Evolutionary conservation across 1,140 invertebrate species (phyloP).

Genomic region (Drosophila murphyi): DNA sequence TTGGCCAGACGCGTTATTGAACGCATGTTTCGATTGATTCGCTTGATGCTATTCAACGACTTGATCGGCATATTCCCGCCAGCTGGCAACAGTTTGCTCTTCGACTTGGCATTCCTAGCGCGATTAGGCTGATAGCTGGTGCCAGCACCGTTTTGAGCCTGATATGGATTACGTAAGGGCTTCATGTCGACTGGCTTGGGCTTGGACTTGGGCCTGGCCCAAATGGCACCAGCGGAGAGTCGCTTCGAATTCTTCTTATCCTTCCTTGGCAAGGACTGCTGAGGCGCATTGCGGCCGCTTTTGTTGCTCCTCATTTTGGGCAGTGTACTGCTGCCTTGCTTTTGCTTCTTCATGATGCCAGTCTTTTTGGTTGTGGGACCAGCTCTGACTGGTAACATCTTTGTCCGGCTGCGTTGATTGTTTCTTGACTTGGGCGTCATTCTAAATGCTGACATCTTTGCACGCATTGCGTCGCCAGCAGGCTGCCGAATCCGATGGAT

Average conservation of each 20-base stretch:
- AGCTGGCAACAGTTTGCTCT: background rate
- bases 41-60: background rate
- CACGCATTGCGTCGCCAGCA: background rate
- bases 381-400: too few species aligned
- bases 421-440: background rate
- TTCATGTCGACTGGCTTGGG: background rate
- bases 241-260: constrained; percentile 1
- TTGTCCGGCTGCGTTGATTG: background rate
- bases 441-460: background rate
- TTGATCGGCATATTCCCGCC: background rate
- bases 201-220: background rate
- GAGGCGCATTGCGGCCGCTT: background rate
- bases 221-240: background rate
- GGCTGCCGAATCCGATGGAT: background rate
- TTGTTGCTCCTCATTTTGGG: background rate
- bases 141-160: constrained; percentile 36
- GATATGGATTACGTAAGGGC: constrained; percentile 36
- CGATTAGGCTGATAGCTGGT: constrained; percentile 4
- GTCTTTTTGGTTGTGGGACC: background rate
- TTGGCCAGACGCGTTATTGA: constrained; percentile 16
- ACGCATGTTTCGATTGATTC: background rate
- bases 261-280: background rate
- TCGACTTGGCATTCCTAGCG: background rate
- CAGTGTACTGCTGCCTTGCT: background rate
- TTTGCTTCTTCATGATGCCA: background rate